Evolutionary conservation across 2,888 invertebrate species (phyloP).

Genomic region (Dryobota labecula): DNA sequence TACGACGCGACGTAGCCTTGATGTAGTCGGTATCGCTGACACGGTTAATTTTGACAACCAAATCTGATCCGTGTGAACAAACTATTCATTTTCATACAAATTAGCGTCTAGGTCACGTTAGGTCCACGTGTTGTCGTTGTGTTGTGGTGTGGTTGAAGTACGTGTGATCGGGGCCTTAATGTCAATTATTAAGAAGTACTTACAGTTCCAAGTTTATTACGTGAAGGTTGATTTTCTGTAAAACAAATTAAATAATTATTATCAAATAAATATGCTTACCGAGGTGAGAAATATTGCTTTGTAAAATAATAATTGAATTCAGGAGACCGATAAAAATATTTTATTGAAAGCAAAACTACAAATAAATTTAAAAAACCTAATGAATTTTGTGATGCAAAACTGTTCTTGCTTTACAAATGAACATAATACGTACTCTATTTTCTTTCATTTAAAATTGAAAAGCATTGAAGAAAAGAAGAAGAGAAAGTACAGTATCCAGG

Average conservation of each 20-base stretch:
- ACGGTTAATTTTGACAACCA: no score
- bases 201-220: conserved; percentile 43
- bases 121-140: background rate
- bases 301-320: background rate
- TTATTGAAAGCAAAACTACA: conserved; percentile 34
- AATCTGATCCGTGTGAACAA: no score
- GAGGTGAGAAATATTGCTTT: background rate
- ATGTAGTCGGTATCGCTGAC: no score
- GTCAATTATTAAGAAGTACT: conserved; percentile 13
- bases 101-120: no score
- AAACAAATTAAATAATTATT: conserved; percentile 43
- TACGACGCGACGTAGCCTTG: no score
- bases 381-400: background rate
- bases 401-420: conserved; percentile 1
- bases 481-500: background rate
- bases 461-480: background rate
- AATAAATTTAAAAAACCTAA: conserved; percentile 1
- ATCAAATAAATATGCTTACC: conserved; percentile 33
- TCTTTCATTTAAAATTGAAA: background rate
- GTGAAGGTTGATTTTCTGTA: conserved; percentile 32
- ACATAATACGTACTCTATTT: background rate
- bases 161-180: background rate
- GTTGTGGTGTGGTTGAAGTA: background rate
- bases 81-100: background rate
- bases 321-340: background rate